Evolutionary conservation across 2,797 vertebrate species (phyloP).

Genomic region (Pangasius mekongensis): DNA sequence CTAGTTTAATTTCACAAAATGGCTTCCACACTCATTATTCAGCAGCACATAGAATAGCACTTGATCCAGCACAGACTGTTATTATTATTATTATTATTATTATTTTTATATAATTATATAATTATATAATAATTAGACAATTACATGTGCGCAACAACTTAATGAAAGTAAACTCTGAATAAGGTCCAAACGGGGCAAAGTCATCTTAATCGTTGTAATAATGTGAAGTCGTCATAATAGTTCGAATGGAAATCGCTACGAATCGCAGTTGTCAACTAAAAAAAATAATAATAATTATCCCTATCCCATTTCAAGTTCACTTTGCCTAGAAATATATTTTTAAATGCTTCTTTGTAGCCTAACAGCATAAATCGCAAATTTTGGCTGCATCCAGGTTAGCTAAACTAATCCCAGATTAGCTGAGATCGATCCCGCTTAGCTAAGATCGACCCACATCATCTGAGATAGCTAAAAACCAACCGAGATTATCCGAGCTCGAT

Average conservation of each 20-base stretch:
- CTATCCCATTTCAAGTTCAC: background rate
- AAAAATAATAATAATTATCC: too few relatives aligned
- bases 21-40: background rate
- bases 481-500: too few relatives aligned
- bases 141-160: background rate
- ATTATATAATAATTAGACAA: too few relatives aligned
- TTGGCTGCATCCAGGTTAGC: background rate
- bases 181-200: background rate
- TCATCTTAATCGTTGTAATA: background rate
- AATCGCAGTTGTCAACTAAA: background rate
- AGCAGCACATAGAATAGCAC: background rate
- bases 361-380: background rate
- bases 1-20: background rate
- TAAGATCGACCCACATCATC: too few relatives aligned
- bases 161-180: background rate
- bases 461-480: too few relatives aligned
- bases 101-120: too few relatives aligned
- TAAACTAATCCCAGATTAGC: background rate
- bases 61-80: background rate
- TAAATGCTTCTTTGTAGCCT: background rate
- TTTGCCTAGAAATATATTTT: background rate
- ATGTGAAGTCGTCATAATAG: background rate
- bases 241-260: too few relatives aligned
- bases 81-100: background rate
- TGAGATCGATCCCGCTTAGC: background rate